A percentile compares a stretch with the other conserved stretches of the same genome.
Conservation (phyloP, 2,113 vertebrate genomes). For the Urocolius indicus region DNA sequence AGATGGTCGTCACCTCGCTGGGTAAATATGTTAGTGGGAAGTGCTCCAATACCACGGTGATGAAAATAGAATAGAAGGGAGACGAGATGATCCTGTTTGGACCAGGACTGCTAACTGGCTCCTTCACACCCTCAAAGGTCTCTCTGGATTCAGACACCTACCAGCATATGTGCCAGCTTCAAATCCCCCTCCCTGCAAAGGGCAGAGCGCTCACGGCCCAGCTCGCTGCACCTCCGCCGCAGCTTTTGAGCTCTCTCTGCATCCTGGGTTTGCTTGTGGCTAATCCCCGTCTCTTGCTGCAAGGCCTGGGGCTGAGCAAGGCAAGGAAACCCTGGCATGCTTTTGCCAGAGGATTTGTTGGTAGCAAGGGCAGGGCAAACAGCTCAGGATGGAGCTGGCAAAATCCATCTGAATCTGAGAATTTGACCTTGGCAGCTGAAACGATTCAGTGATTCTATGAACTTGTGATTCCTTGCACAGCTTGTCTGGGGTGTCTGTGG, state of each 20-base stretch:
- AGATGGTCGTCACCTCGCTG: conserved; percentile 46
- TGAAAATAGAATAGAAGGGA: neutral
- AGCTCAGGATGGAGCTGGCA: neutral
- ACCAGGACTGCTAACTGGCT: neutral
- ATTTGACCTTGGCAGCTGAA: neutral
- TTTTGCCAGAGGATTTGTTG: neutral
- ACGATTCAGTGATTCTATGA: no score
- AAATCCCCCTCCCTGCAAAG: neutral
- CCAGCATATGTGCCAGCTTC: fast-evolving
- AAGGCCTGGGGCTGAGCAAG: neutral
- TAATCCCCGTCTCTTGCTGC: neutral
- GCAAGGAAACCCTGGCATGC: neutral
- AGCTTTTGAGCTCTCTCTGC: neutral
- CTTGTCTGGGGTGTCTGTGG: neutral
- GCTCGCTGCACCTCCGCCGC: fast-evolving
- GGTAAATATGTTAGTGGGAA: neutral
- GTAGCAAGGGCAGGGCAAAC: neutral
- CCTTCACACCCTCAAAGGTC: neutral
- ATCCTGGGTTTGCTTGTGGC: neutral
- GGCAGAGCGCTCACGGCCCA: neutral
- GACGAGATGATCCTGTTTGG: neutral
- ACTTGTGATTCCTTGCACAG: neutral
- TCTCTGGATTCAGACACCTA: neutral
- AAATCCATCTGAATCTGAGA: neutral
- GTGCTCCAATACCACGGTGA: neutral